Evolutionary conservation across 92 coral and sea anemone species (phyloP).

Genomic region (Isaurus tuberculatus): DNA sequence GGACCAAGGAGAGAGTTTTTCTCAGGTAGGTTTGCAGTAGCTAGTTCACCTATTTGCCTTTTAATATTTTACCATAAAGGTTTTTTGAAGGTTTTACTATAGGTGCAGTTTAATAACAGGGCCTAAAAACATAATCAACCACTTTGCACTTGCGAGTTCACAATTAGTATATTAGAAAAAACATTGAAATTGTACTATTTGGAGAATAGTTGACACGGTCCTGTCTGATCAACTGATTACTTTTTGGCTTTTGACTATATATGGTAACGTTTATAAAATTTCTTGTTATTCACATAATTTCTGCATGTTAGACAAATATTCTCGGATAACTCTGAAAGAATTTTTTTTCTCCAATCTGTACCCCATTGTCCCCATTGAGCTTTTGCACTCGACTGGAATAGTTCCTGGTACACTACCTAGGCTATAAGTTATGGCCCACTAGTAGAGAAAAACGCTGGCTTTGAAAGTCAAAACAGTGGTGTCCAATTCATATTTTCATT

Average conservation of each 20-base stretch:
- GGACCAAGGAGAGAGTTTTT: slow-evolving; percentile 51
- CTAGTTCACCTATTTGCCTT: neutral
- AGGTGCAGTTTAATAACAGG: neutral
- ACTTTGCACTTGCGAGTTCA: neutral
- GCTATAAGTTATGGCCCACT: neutral
- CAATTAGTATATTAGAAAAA: neutral
- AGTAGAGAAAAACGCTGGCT: slow-evolving; percentile 14
- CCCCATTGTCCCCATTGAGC: neutral
- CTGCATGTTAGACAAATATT: neutral
- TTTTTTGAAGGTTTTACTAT: neutral
- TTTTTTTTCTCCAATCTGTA: neutral
- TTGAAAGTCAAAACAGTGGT: slow-evolving; percentile 18
- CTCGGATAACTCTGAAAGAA: neutral
- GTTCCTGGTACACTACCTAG: neutral
- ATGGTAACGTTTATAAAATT: neutral
- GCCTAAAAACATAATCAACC: neutral
- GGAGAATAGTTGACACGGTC: neutral
- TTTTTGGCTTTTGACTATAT: neutral
- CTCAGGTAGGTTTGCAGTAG: slow-evolving; percentile 27
- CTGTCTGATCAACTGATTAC: neutral
- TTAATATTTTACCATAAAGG: neutral
- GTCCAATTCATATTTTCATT: neutral
- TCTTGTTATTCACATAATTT: neutral
- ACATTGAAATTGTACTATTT: neutral
- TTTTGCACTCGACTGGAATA: neutral